These are phyloP conservation scores for Quadroppia sp. DNA, from an alignment of 2,888 invertebrate species.

Conservation along the genomic window DNA sequence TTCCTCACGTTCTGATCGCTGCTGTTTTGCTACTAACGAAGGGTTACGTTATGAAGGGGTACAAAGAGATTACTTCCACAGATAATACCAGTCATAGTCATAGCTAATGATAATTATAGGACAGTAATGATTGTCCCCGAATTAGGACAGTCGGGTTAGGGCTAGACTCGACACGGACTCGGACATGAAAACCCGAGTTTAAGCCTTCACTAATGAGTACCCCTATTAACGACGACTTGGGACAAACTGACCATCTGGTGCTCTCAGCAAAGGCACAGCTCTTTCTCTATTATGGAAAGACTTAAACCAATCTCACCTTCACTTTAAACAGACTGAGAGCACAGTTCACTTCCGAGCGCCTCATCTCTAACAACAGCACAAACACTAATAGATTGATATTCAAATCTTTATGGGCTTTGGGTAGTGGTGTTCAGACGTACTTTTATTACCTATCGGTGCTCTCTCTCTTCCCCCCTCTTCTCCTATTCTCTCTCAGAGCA, in stretches of 20 bases:
- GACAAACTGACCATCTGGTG: slow-evolving; percentile 26
- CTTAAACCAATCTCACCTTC: slow-evolving; percentile 23
- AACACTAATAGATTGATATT: slow-evolving; percentile 23
- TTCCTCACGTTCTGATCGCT: neutral
- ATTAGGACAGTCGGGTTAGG: no score
- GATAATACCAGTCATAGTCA: no score
- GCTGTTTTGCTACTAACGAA: neutral
- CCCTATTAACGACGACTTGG: no score
- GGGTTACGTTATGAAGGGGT: no score
- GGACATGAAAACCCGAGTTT: no score
- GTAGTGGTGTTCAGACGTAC: neutral
- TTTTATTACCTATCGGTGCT: slow-evolving; percentile 25
- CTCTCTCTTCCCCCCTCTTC: neutral
- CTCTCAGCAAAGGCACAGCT: neutral
- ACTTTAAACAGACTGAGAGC: neutral
- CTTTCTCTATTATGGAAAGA: neutral
- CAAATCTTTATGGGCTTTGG: neutral
- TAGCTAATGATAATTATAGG: no score
- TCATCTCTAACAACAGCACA: neutral
- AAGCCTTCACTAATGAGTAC: no score
- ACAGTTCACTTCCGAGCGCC: slow-evolving; percentile 13
- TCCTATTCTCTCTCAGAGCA: neutral
- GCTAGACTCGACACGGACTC: no score
- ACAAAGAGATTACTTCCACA: no score
- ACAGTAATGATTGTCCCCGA: no score